A percentile compares a stretch with the other conserved stretches of the same genome.
These are phyloP conservation scores for Sitophilus oryzae DNA, from an alignment of 1,140 invertebrate species.

Conservation along the genomic window DNA sequence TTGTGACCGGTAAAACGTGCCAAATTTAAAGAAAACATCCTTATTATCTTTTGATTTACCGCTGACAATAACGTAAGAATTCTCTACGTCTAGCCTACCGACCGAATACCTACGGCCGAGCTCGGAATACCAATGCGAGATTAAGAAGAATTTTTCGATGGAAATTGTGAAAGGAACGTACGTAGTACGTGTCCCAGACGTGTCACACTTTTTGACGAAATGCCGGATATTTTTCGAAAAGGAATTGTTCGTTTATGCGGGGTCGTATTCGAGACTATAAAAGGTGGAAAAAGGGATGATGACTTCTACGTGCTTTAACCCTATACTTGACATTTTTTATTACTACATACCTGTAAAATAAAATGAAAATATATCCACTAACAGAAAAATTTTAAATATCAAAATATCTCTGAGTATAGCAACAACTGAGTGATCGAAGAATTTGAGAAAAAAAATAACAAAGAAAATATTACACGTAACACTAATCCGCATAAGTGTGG, in stretches of 20 bases:
- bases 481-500: too few relatives aligned
- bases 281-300: too few relatives aligned
- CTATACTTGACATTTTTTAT: too few relatives aligned
- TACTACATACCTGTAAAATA: too few relatives aligned
- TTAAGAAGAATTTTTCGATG: constrained; percentile 10
- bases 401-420: too few relatives aligned
- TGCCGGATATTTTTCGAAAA: neutral
- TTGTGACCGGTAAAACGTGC: constrained; percentile 16
- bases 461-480: too few relatives aligned
- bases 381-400: too few relatives aligned
- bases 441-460: too few relatives aligned
- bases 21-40: constrained; percentile 24
- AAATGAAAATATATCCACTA: too few relatives aligned
- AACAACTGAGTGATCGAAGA: too few relatives aligned
- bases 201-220: neutral
- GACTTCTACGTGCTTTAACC: too few relatives aligned
- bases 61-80: constrained; percentile 4
- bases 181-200: neutral
- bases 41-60: constrained; percentile 18
- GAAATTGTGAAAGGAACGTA: neutral
- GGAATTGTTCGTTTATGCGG: neutral
- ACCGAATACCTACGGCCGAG: constrained; percentile 9
- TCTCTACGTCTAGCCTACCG: neutral
- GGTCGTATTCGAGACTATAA: too few relatives aligned
- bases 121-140: constrained; percentile 10